Percentiles rank a stretch among this genome's conserved stretches.
phyloP scores from a whole-genome alignment of 2,113 vertebrate genomes.

The Ivindomyrus marchei region DNA sequence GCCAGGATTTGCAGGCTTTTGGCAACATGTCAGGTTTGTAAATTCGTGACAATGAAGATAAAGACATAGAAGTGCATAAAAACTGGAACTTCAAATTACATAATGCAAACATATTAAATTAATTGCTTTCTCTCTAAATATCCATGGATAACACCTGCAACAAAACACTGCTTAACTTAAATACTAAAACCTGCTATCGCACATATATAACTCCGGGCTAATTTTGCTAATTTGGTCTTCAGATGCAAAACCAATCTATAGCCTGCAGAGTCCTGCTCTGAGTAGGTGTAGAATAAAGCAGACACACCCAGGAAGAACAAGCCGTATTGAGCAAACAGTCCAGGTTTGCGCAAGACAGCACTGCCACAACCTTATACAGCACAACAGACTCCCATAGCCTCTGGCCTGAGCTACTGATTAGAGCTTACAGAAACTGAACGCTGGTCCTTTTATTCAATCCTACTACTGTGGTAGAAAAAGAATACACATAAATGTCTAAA shows the following conservation, averaged over 20 bases:
- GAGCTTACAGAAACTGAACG: not conserved
- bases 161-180: not conserved
- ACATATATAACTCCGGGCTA: not conserved
- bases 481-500: not conserved
- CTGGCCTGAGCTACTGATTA: not conserved
- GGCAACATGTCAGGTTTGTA: not conserved
- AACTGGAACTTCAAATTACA: not conserved
- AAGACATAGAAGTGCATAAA: not conserved
- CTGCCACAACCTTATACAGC: not conserved
- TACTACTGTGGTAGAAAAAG: not conserved
- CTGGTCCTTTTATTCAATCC: not conserved
- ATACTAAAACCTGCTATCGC: not conserved
- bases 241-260: not conserved
- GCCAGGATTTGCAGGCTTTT: not conserved
- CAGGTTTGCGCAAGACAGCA: constrained; percentile 21
- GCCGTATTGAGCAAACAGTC: not conserved
- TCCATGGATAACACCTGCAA: not conserved
- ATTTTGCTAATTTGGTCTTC: not conserved
- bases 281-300: not conserved
- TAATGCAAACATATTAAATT: not conserved
- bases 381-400: not conserved
- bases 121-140: not conserved
- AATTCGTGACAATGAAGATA: not conserved
- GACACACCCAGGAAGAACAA: not conserved
- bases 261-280: not conserved